Evolutionary conservation across 1,140 invertebrate genomes (phyloP).

Genomic region (Bombus balteatus): DNA sequence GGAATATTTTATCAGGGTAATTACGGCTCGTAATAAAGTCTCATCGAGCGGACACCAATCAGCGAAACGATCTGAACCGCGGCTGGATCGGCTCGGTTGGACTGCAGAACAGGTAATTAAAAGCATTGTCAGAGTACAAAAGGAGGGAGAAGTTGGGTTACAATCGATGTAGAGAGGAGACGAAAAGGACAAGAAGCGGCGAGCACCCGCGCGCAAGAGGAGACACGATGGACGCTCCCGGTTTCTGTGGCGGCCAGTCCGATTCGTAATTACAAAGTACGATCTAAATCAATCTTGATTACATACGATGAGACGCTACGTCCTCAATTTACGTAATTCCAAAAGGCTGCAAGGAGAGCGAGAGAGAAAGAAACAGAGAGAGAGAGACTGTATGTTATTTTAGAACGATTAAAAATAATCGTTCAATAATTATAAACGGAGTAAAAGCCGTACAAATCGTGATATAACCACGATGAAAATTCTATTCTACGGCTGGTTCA

Average conservation of each 20-base stretch:
- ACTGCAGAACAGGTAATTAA: constrained; percentile 55
- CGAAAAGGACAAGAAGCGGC: constrained; percentile 9
- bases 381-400: constrained; percentile 1
- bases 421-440: constrained; percentile 10
- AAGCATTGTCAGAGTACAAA: constrained; percentile 65
- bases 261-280: constrained; percentile 59
- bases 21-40: constrained; percentile 46
- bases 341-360: not conserved
- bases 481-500: not conserved
- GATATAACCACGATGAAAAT: not conserved
- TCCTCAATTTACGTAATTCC: constrained; percentile 29
- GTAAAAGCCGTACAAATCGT: not conserved
- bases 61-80: constrained; percentile 31
- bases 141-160: constrained; percentile 5
- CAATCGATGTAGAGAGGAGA: not conserved
- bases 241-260: constrained; percentile 11
- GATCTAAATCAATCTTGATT: constrained; percentile 57
- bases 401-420: constrained; percentile 12
- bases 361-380: too few species aligned
- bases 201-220: constrained; percentile 13
- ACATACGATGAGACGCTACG: constrained; percentile 30
- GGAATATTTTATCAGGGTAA: constrained; percentile 49
- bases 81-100: not conserved
- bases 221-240: constrained; percentile 22
- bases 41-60: constrained; percentile 33